Evolutionary conservation across 1,140 invertebrate species (phyloP).

Genomic region (Copidosoma floridanum): DNA sequence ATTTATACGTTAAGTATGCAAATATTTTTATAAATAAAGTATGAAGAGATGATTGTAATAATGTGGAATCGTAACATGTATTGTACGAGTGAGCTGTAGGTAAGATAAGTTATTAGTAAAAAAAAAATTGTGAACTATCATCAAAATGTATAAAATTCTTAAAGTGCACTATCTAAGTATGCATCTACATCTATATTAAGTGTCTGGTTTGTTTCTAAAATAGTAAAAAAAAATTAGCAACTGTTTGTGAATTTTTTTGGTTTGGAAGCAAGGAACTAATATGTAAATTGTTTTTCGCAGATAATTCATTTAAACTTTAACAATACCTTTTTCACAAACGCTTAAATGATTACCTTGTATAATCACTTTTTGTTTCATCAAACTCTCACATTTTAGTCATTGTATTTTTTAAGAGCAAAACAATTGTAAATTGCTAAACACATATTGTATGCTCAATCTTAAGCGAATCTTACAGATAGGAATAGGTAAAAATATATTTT

Average conservation of each 20-base stretch:
- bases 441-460: no score
- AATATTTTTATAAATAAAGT: no score
- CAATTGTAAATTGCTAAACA: no score
- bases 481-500: background rate
- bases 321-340: background rate
- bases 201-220: background rate
- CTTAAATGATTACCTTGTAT: background rate
- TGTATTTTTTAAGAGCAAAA: background rate
- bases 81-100: no score
- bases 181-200: background rate
- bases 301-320: background rate
- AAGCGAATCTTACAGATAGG: background rate
- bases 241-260: background rate
- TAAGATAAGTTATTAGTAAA: no score
- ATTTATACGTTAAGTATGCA: no score
- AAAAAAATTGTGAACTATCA: no score
- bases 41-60: no score
- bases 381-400: constrained; percentile 3
- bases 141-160: no score
- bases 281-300: background rate
- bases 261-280: constrained; percentile 10
- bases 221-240: background rate
- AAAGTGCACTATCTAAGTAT: constrained; percentile 5
- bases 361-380: no score
- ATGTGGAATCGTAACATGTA: no score